phyloP scores from a whole-genome alignment of 1,140 invertebrate genomes.

The Tribolium madens region DNA sequence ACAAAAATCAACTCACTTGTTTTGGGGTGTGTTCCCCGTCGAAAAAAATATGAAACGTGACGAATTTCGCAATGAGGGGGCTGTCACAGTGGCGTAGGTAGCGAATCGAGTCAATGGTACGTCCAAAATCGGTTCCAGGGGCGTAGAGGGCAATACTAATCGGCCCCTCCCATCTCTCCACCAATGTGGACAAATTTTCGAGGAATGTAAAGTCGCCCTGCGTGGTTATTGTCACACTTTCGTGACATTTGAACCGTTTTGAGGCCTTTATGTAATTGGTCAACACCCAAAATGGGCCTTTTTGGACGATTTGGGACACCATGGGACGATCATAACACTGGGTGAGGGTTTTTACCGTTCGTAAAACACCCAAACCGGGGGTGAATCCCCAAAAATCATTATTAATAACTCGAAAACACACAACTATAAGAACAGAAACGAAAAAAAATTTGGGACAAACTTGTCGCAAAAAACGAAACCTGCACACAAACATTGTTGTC shows the following conservation, averaged over 20 bases:
- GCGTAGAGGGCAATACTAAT: slow-evolving; percentile 79
- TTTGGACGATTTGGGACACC: slow-evolving; percentile 66
- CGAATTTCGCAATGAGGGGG: slow-evolving; percentile 68
- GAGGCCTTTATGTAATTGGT: slow-evolving; percentile 83
- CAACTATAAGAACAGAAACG: too few species aligned
- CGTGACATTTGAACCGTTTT: slow-evolving; percentile 67
- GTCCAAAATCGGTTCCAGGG: slow-evolving; percentile 74
- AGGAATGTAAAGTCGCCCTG: slow-evolving; percentile 71
- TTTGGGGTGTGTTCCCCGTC: slow-evolving; percentile 72
- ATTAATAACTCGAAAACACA: too few species aligned
- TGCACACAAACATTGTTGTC: too few species aligned
- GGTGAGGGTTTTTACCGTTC: not conserved
- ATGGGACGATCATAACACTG: not conserved
- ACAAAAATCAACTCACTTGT: slow-evolving; percentile 67
- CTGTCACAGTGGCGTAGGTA: slow-evolving; percentile 71
- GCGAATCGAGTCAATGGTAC: slow-evolving; percentile 70
- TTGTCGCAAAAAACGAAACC: too few species aligned
- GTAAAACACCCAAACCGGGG: not conserved
- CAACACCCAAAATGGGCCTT: slow-evolving; percentile 87
- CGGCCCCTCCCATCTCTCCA: slow-evolving; percentile 69
- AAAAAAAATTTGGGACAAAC: too few species aligned
- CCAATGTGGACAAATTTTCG: slow-evolving; percentile 58
- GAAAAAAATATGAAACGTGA: slow-evolving; percentile 78
- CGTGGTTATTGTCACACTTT: slow-evolving; percentile 78
- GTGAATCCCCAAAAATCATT: too few species aligned